A percentile compares a stretch with the other conserved stretches of the same genome.
phyloP scores from a whole-genome alignment of 35 echinoderm and acorn worm species.

The Ptychodera flava region DNA sequence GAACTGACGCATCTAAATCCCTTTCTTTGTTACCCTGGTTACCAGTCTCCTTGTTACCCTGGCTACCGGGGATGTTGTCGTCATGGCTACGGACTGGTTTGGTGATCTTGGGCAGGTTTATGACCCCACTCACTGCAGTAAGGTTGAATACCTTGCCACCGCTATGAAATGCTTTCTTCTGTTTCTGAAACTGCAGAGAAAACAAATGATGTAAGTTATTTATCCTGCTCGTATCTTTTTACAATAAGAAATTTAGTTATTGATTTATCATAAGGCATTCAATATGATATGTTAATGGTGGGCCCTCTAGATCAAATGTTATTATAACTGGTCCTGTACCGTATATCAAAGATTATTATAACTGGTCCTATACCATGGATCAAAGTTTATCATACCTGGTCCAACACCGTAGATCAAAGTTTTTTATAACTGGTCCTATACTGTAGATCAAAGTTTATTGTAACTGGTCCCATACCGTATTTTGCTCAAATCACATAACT shows the following conservation, averaged over 20 bases:
- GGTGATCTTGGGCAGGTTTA: slow-evolving; percentile 56
- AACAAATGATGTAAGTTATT: not conserved
- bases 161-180: slow-evolving; percentile 19
- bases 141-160: slow-evolving; percentile 28
- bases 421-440: no score
- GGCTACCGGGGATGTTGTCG: not conserved
- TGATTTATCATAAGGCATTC: not conserved
- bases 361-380: no score
- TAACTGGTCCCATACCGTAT: no score
- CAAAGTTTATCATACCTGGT: no score
- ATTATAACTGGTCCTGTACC: no score
- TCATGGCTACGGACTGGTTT: slow-evolving; percentile 23
- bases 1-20: slow-evolving; percentile 5
- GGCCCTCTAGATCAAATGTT: no score
- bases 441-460: no score
- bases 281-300: no score
- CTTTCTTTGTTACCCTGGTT: not conserved
- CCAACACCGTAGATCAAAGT: no score
- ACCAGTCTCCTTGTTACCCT: not conserved
- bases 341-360: no score
- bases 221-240: not conserved
- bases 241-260: not conserved
- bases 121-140: slow-evolving; percentile 93
- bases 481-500: no score
- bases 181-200: slow-evolving; percentile 60